These are phyloP conservation scores for Boleophthalmus pectinirostris DNA, from an alignment of 2,113 vertebrate genomes.

Conservation along the genomic window DNA sequence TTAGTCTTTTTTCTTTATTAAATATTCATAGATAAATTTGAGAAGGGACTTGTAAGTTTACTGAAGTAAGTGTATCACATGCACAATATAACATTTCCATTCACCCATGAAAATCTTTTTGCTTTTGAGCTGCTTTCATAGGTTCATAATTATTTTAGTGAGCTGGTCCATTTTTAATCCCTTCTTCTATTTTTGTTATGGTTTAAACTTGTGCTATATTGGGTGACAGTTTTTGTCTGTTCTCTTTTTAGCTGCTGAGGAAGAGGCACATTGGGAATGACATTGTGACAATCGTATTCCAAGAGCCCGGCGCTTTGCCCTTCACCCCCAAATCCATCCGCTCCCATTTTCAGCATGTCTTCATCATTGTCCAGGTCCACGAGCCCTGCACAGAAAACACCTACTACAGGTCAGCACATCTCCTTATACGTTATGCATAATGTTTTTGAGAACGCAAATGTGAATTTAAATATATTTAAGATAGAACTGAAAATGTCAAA, in stretches of 20 bases:
- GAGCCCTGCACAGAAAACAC: conserved; percentile 81
- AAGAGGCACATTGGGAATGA: conserved; percentile 93
- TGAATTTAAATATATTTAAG: too few species aligned
- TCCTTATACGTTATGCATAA: not conserved
- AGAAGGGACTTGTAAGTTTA: not conserved
- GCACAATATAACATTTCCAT: not conserved
- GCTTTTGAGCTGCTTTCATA: not conserved
- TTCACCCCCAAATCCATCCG: conserved; percentile 89
- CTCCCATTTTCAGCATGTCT: conserved; percentile 91
- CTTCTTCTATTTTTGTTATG: not conserved
- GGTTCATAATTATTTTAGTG: conserved; percentile 9
- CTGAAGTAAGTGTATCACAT: conserved; percentile 3
- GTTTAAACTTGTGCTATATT: not conserved
- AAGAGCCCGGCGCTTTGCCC: conserved; percentile 86
- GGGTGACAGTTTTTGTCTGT: not conserved
- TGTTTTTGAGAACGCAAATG: too few species aligned
- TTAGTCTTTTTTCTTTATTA: not conserved
- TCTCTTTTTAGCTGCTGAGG: conserved; percentile 79
- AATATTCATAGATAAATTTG: not conserved
- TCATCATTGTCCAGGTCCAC: conserved; percentile 85
- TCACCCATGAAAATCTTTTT: not conserved
- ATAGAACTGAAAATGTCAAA: not conserved
- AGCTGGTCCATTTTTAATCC: conserved; percentile 2
- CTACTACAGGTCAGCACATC: conserved; percentile 82
- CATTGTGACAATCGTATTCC: conserved; percentile 92